Conservation (phyloP, 2,888 invertebrate species). For the Mythimna vitellina region DNA sequence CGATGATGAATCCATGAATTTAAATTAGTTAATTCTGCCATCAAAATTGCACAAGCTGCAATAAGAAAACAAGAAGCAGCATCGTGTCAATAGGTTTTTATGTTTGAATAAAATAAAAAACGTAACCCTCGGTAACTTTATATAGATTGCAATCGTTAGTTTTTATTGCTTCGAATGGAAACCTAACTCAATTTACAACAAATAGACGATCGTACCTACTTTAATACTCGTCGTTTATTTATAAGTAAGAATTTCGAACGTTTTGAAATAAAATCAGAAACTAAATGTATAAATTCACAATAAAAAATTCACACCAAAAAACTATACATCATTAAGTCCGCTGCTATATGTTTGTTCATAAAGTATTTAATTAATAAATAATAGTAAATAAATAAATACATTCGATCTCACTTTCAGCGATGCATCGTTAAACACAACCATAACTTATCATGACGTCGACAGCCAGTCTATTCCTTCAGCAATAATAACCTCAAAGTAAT, state of each 20-base stretch:
- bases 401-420: background rate
- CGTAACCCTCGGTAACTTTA: constrained; percentile 16
- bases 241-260: background rate
- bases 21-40: constrained; percentile 40
- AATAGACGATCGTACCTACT: constrained; percentile 13
- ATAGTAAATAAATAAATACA: too few species aligned
- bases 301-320: background rate
- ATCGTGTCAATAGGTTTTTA: constrained; percentile 49
- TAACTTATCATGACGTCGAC: background rate
- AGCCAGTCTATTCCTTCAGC: background rate
- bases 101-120: constrained; percentile 33
- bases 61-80: constrained; percentile 34
- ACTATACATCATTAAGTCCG: background rate
- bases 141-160: constrained; percentile 36
- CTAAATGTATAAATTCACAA: background rate
- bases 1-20: constrained; percentile 51
- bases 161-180: constrained; percentile 41
- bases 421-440: background rate
- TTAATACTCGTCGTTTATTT: constrained; percentile 1
- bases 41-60: constrained; percentile 53
- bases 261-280: background rate
- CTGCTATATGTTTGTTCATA: too few species aligned
- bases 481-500: constrained; percentile 1
- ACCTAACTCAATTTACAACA: constrained; percentile 30
- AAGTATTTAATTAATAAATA: too few species aligned